Conservation (phyloP, 2,113 vertebrate species). For the Drymodes brunneopygia region DNA sequence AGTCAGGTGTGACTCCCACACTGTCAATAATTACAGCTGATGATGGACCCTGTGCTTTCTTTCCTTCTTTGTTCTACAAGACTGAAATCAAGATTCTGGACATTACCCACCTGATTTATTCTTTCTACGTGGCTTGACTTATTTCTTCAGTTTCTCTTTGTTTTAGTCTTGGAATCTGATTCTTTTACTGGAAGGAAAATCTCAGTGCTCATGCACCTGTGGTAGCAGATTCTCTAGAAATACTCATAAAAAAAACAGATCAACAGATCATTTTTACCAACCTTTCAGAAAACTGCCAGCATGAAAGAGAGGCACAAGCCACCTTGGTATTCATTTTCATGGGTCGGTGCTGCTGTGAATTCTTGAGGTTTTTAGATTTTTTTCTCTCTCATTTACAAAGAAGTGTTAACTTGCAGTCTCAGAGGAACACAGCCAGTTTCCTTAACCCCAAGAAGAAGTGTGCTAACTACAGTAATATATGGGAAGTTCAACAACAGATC, state of each 20-base stretch:
- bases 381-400: neutral
- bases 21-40: neutral
- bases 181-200: neutral
- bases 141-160: neutral
- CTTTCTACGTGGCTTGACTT: neutral
- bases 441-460: neutral
- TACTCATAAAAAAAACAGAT: neutral
- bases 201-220: neutral
- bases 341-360: neutral
- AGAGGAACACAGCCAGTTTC: neutral
- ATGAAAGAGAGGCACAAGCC: neutral
- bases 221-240: neutral
- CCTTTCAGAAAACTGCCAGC: neutral
- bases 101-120: neutral
- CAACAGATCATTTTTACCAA: neutral
- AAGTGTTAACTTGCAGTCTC: neutral
- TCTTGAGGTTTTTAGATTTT: neutral
- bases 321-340: neutral
- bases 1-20: neutral
- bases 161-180: neutral
- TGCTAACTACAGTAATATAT: neutral
- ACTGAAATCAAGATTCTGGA: neutral
- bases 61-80: neutral
- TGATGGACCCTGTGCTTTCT: accelerated
- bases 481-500: neutral